Base-by-base conservation (phyloP, 2,113 vertebrate species). In the Rhinolophus sinicus region DNA sequence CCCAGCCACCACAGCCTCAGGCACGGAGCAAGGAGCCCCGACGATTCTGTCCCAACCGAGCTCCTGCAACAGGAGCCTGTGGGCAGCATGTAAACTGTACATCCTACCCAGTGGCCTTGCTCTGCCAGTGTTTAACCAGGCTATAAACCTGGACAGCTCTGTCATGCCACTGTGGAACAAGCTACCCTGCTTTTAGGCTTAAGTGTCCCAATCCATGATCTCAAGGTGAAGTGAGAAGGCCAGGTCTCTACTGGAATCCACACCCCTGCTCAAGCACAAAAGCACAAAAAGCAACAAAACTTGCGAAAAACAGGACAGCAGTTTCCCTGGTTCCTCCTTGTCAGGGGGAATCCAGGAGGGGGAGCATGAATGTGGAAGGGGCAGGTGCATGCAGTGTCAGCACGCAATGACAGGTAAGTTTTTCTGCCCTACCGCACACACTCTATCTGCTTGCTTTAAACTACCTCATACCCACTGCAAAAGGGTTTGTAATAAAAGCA, bases 321-420 rank as follows among this genome's bases (percentile, higher is more conserved):
- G n/a, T 22, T 52, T 72, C 77, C 38, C 4, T 0, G 22, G 22
- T 0, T 73, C 73, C 50, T 72, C 85, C 73, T 35, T 10, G 19
- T 54, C 8, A 14, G 13, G 28, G 35, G 13, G 24, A 3, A 40
- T 28, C 70, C 11, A 44, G 50, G 62, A 93, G 8, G 3, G 18
- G 9, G 8, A 50, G 10, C 12, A 26, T 6, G 26, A 64, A 44
- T 30, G 30, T 0, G 11, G n/a, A 26, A 13, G 24, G 14, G 30
- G 15, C 60, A 72, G 54, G 28, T 0, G 6, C 5, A 8, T 0
- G 6, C 5, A 8, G 9, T 15, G 21, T 58, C 28, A 11, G 47
- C 28, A 5, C 2, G 6, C 3, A 1, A 1, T 4, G 75, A 35
- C 62, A 72, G 21, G 15, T 50, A 6, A 52, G 15, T 10, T 64